Percentiles rank a stretch among this genome's conserved stretches.
Conservation (phyloP, 1,140 invertebrate species). For the Zaprionus davidi region DNA sequence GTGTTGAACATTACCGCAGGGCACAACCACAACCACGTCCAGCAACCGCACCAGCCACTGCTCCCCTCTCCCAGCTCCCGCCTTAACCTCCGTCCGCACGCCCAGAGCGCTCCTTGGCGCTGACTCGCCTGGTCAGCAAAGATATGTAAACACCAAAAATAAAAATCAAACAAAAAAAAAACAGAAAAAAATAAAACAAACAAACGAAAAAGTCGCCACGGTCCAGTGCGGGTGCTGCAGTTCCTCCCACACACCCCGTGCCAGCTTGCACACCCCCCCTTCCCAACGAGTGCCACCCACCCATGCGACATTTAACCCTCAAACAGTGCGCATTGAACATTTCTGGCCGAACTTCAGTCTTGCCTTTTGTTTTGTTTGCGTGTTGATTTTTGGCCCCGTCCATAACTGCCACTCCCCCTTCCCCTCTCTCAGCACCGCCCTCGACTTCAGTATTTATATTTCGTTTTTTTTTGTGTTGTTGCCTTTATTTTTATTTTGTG, state of each 20-base stretch:
- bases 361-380: slow-evolving; percentile 53
- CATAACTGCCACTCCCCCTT: slow-evolving; percentile 51
- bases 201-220: slow-evolving; percentile 49
- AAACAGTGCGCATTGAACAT: slow-evolving; percentile 70
- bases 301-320: slow-evolving; percentile 79
- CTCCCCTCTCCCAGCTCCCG: neutral
- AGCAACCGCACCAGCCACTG: neutral
- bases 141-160: slow-evolving; percentile 70
- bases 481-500: slow-evolving; percentile 56
- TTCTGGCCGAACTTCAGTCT: slow-evolving; percentile 38
- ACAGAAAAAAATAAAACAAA: slow-evolving; percentile 15
- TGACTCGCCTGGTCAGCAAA: slow-evolving; percentile 67
- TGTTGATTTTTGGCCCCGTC: slow-evolving; percentile 76
- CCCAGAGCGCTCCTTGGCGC: slow-evolving; percentile 57
- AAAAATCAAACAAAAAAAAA: slow-evolving; percentile 24
- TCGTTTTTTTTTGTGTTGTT: slow-evolving; percentile 11
- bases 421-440: slow-evolving; percentile 20
- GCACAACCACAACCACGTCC: slow-evolving; percentile 51
- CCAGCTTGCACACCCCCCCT: slow-evolving; percentile 9
- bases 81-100: slow-evolving; percentile 1
- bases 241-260: slow-evolving; percentile 20
- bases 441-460: neutral
- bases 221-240: slow-evolving; percentile 63
- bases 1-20: slow-evolving; percentile 79
- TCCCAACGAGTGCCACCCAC: slow-evolving; percentile 32